Evolutionary conservation across 2,797 vertebrate genomes (phyloP).

Genomic region (Pteropus rufus): DNA sequence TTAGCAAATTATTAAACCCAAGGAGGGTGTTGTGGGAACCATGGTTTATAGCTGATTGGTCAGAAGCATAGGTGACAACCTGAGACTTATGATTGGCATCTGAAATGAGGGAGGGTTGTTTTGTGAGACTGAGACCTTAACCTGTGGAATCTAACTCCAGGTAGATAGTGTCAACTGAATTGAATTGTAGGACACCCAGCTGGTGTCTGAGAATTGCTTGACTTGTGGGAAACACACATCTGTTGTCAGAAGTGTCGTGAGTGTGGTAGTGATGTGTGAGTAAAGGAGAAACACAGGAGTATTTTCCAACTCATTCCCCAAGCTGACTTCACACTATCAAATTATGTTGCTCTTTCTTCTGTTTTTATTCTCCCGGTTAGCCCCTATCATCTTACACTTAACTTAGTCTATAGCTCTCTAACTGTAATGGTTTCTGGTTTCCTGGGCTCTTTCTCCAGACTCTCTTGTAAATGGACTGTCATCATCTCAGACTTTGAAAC

Average conservation of each 20-base stretch:
- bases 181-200: neutral
- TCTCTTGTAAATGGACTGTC: neutral
- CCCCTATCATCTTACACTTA: neutral
- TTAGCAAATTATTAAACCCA: too few species aligned
- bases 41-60: too few species aligned
- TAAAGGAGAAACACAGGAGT: neutral
- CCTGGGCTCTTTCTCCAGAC: neutral
- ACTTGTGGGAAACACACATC: too few species aligned
- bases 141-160: too few species aligned
- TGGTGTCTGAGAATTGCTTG: neutral
- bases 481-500: neutral
- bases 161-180: too few species aligned
- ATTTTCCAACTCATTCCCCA: neutral
- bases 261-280: too few species aligned
- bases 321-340: neutral
- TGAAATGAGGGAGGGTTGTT: neutral
- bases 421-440: neutral
- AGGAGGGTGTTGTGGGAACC: too few species aligned
- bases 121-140: neutral
- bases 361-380: neutral
- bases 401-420: neutral
- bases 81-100: neutral
- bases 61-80: neutral
- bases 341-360: neutral
- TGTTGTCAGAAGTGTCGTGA: too few species aligned